A percentile compares a stretch with the other conserved stretches of the same genome.
Evolutionary conservation across 2,113 vertebrate genomes (phyloP).

Genomic region (Chamaetylas fuelleborni): DNA sequence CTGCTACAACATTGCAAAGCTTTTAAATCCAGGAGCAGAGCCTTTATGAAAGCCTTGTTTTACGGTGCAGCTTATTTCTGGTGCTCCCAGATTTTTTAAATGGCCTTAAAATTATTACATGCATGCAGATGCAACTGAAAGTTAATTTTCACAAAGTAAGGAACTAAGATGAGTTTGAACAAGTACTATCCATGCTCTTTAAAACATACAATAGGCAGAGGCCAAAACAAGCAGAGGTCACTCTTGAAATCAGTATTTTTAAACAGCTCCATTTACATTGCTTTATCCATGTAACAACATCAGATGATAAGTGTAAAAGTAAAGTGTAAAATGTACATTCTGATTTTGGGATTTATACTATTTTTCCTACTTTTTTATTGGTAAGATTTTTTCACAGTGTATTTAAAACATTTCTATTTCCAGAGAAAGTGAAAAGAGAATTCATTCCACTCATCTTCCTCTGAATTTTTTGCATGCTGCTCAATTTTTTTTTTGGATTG

Average conservation of each 20-base stretch:
- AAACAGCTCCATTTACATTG: not conserved
- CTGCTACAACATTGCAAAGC: not conserved
- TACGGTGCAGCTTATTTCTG: not conserved
- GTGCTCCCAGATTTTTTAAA: not conserved
- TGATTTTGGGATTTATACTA: not conserved
- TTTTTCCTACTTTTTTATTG: not conserved
- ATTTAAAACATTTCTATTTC: not conserved
- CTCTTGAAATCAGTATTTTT: not conserved
- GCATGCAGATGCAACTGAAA: not conserved
- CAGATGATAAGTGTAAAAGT: not conserved
- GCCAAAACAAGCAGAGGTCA: not conserved
- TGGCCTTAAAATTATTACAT: not conserved
- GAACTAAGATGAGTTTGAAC: not conserved
- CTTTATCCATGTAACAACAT: not conserved
- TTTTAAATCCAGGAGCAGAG: not conserved
- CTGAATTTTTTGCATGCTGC: not conserved
- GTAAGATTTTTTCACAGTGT: not conserved
- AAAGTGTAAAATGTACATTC: not conserved
- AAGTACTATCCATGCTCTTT: not conserved
- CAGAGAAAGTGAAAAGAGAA: not conserved
- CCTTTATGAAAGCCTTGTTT: not conserved
- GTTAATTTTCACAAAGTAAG: not conserved
- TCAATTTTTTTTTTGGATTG: not conserved
- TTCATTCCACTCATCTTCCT: not conserved
- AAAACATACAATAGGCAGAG: not conserved